Base-by-base conservation (phyloP, 37 sponge, comb jelly and placozoan species). In the Beroe forskalii region DNA sequence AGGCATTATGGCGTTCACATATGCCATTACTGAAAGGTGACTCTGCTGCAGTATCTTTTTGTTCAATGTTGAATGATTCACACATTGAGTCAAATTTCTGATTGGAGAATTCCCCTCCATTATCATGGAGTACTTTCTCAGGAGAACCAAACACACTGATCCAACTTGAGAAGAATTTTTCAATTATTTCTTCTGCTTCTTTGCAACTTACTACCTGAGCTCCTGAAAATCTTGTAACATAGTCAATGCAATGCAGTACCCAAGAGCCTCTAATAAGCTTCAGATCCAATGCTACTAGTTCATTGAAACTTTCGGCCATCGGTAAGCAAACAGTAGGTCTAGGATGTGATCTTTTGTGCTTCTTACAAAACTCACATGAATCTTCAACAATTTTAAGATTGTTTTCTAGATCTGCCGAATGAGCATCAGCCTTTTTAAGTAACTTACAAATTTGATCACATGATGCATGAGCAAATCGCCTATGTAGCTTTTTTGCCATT, bases 161-260 rank as follows among this genome's bases (percentile, higher is more conserved):
- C 72, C 72, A 69, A 33, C 24, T 69, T 1, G 38, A 32, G 39
- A 69, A 69, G 17, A 69, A 69, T 37, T 69, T 69, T 35, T 69
- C 72, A 17, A 69, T 69, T 3, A 69, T 69, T 69, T 69, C 72
- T 3, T 69, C 17, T 19, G 72, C 37, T 2, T 69, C 72, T 3
- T 69, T 1, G 17, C 72, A 32, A 12, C 17, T 69, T 1, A 69
- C 72, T 32, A 69, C 39, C 24, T 69, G 72, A 14, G 72, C 72
- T 35, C 37, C 72, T 69, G 72, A 69, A 17, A 69, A 69, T 17
- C 72, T 69, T 69, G 72, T 69, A 2, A 69, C 37, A 32, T 69
- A 69, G 39, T 69, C 72, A 35, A 69, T 69, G 38, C 72, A 69
- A 69, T 69, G 72, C 2, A 69, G 72, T 36, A 69, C 39, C 72